Conservation (phyloP, 2,888 invertebrate genomes). For the Drosophila nr. medialis region DNA sequence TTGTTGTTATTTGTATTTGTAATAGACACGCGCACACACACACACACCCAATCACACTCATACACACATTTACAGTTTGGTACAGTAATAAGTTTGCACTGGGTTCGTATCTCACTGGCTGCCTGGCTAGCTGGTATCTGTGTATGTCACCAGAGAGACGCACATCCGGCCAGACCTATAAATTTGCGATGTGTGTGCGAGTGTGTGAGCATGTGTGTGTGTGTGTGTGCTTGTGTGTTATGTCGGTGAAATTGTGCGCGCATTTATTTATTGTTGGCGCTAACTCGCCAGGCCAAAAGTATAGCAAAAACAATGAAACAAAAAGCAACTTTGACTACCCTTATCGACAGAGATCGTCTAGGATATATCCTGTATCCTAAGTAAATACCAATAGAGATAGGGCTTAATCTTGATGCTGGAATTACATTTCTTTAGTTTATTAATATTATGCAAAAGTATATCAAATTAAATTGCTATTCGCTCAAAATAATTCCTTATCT, state of each 20-base stretch:
- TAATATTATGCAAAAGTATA: not conserved
- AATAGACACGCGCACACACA: conserved; percentile 65
- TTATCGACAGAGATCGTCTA: not conserved
- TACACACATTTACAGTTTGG: conserved; percentile 19
- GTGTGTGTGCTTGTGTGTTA: conserved; percentile 14
- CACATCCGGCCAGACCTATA: conserved; percentile 76
- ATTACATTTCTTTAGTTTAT: too few relatives aligned
- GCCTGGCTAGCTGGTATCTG: conserved; percentile 41
- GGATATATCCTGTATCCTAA: not conserved
- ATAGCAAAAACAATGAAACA: conserved; percentile 56
- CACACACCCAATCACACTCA: conserved; percentile 31
- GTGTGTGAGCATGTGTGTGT: conserved; percentile 8
- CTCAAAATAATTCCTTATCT: rapidly evolving
- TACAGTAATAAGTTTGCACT: conserved; percentile 46
- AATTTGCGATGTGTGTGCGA: conserved; percentile 55
- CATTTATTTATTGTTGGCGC: conserved; percentile 77
- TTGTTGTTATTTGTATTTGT: conserved; percentile 78
- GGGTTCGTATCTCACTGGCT: conserved; percentile 49
- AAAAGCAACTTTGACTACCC: conserved; percentile 12
- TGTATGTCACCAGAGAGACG: conserved; percentile 74
- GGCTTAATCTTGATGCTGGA: not conserved
- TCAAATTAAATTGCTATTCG: not conserved
- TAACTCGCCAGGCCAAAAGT: conserved; percentile 72
- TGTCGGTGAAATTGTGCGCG: conserved; percentile 62
- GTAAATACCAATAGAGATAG: not conserved